Evolutionary conservation across 2,888 invertebrate species (phyloP).

Genomic region (Hyalella azteca): DNA sequence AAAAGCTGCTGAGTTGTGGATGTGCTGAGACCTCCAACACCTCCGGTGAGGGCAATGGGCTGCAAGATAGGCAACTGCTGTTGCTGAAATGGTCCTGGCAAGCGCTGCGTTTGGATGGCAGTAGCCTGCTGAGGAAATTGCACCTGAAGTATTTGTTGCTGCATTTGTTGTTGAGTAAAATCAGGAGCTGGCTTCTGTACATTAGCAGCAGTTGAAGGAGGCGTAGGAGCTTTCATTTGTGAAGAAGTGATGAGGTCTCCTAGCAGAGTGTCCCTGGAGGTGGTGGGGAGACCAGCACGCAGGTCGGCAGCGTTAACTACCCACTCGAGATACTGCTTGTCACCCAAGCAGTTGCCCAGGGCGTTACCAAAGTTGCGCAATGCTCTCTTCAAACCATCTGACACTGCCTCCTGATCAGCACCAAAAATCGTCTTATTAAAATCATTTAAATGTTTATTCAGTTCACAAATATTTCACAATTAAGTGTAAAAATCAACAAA

Average conservation of each 20-base stretch:
- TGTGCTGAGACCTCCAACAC: background rate
- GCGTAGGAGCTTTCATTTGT: background rate
- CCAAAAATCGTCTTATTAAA: too few relatives aligned
- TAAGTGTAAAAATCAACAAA: too few relatives aligned
- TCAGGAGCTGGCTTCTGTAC: background rate
- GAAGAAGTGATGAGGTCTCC: background rate
- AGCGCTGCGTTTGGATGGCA: background rate
- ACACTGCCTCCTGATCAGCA: slow-evolving; percentile 63
- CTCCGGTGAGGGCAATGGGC: background rate
- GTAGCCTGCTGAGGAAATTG: background rate
- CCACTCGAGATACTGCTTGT: slow-evolving; percentile 62
- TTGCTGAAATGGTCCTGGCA: slow-evolving; percentile 8
- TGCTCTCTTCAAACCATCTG: slow-evolving; percentile 64
- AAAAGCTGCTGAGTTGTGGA: slow-evolving; percentile 9
- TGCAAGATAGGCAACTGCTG: slow-evolving; percentile 17
- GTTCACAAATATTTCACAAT: background rate
- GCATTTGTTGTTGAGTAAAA: background rate
- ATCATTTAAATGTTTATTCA: background rate
- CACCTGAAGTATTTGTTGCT: background rate
- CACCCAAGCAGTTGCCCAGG: slow-evolving; percentile 64
- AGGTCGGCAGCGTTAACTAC: slow-evolving; percentile 47
- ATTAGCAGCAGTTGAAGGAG: background rate
- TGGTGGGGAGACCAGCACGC: background rate
- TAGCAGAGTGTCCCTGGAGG: background rate
- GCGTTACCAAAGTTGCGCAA: slow-evolving; percentile 65